Percentiles rank a stretch among this genome's conserved stretches.
These are phyloP conservation scores for Coenonympha arcania DNA, from an alignment of 2,888 invertebrate species.

Conservation along the genomic window DNA sequence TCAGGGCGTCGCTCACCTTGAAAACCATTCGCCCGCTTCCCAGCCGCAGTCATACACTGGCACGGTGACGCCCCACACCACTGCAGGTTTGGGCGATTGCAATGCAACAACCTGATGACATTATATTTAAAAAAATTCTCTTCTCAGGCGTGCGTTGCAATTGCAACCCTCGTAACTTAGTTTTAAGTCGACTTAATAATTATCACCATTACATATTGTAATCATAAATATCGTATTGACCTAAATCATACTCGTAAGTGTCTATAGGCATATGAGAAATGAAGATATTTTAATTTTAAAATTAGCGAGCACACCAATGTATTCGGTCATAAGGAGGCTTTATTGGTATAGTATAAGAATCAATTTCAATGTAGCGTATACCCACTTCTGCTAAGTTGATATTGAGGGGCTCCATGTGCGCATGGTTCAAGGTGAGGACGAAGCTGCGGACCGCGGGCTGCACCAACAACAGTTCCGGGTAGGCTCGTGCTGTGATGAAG, in stretches of 20 bases:
- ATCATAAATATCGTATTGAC: too few species aligned
- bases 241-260: too few species aligned
- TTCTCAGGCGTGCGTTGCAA: not conserved
- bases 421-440: slow-evolving; percentile 69
- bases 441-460: slow-evolving; percentile 58
- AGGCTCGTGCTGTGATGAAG: slow-evolving; percentile 73
- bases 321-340: too few species aligned
- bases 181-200: too few species aligned
- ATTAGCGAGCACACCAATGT: too few species aligned
- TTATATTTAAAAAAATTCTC: not conserved
- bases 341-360: too few species aligned
- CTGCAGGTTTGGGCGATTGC: slow-evolving; percentile 49
- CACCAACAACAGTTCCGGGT: slow-evolving; percentile 72
- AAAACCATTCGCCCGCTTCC: slow-evolving; percentile 82
- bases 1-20: slow-evolving; percentile 60
- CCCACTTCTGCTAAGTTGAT: slow-evolving; percentile 69
- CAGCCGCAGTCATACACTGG: slow-evolving; percentile 82
- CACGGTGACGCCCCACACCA: slow-evolving; percentile 74
- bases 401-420: slow-evolving; percentile 70
- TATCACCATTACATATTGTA: too few species aligned
- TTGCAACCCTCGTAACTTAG: too few species aligned
- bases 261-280: too few species aligned
- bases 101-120: slow-evolving; percentile 44
- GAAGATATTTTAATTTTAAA: too few species aligned
- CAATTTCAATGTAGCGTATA: too few species aligned